Evolutionary conservation across 2,113 vertebrate genomes (phyloP), one percentile per base, ranked within the genome.

Genomic region (Pangasianodon gigas): DNA sequence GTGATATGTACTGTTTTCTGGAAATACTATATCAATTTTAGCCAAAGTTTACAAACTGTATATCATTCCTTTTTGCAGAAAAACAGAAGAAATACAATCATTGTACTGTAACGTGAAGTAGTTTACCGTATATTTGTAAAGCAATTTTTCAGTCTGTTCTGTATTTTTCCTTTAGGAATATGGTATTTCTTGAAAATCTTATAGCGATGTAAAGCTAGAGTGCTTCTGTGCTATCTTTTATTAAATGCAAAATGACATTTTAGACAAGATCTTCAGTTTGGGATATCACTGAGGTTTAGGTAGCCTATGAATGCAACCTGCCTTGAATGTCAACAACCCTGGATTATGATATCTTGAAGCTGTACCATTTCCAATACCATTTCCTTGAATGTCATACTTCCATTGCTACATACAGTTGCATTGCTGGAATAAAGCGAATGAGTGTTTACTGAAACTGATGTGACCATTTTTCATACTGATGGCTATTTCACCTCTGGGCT

Each of bases 381-480:
- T 60, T 88, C 21, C 52, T 82, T 41, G 46, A 82, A 67, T 16
- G 75, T 52, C 87, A 67, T 67, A 29, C 41, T 67, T 32, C 1
- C 74, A 46, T 16, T 46, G 24, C 16, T 79, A 5, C 29, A 62
- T 13, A 32, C 6, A 48, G 24, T 48, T 87, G 71, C 24, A n/a
- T 24, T 77, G 24, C 52, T 32, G 58, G 51, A 84, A 46, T 32
- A 75, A 80, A 88, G 75, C 4, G 19, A 80, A 87, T 75, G 81
- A 89, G 54, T 89, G 81, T 71, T 85, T 46, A 51, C 56, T 60
- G 37, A 71, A 89, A 58, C n/a, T 18, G 32, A 44, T n/a, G 62
- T 26, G 24, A n/a, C 56, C 16, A 52, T 86, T 60, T 88, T 89
- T 91, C 84, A 86, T 86, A 82, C 44, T 81, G 87, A 91, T 89